Base-by-base conservation (phyloP, 1,140 invertebrate genomes). In the Zaprionus tsacasi region DNA sequence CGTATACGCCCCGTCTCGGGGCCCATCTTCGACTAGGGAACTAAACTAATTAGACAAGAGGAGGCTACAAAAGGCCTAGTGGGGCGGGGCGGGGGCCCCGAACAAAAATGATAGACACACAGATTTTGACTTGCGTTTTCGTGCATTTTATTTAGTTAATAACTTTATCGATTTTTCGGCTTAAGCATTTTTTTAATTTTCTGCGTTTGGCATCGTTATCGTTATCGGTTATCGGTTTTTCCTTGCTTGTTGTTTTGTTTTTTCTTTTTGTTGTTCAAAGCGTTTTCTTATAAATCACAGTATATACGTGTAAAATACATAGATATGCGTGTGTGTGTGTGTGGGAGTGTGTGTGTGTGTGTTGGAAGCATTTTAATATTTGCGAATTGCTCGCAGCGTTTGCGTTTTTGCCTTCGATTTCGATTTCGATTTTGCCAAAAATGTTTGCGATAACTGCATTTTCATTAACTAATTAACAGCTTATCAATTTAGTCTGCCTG, bases 271-370 rank as follows among this genome's bases (percentile, higher is more conserved):
- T 74, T 63, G 67, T 76, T 76, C 78, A 81, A 88, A 88, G 83
- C 83, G 83, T 88, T 88, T 87, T 89, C 85, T 89, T 88, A 88
- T 88, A 85, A 88, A 88, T 88, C 85, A 88, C 85, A 88, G 85
- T 88, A 88, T 85, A 88, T 89, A 85, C 78, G 85, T 88, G 85
- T 88, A 88, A 83, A 88, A 87, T 88, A 88, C 81, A 89, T 88
- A 88, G 81, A 81, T 73, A 73, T 78, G 77, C 66, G 74, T 63
- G 36, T 58, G 74, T 76, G 66, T 69, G 38, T 75, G 57, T 71
- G 45, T 57, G 52, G 69, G 17, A 50, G 64, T 61, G 58, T 70
- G 52, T 48, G 50, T 59, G 38, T 70, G 63, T 71, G 54, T 65
- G 30, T 76, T 80, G 63, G 66, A 48, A 67, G 70, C 64, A 35